These are phyloP conservation scores for Bergia sp. DNA, from an alignment of 92 coral and sea anemone species.

Conservation along the genomic window DNA sequence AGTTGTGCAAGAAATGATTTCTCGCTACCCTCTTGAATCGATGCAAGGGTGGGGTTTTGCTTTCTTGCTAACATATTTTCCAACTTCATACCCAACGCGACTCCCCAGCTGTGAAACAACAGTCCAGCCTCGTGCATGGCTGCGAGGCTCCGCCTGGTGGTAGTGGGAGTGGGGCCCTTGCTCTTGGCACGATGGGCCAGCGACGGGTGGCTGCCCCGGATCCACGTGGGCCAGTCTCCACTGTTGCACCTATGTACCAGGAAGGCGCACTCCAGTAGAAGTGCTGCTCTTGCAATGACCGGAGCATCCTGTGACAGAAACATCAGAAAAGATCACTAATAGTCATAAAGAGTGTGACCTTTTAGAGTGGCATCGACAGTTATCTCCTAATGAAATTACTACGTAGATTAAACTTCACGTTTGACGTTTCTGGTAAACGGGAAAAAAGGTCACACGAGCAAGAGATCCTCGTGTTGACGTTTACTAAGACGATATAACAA, in stretches of 20 bases:
- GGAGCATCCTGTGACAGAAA: slow-evolving; percentile 88
- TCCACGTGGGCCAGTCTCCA: slow-evolving; percentile 99
- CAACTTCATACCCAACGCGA: slow-evolving; percentile 88
- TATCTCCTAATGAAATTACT: no score
- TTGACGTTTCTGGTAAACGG: no score
- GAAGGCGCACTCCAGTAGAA: slow-evolving; percentile 87
- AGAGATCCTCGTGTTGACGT: no score
- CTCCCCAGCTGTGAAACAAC: slow-evolving; percentile 96
- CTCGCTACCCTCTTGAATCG: slow-evolving; percentile 73
- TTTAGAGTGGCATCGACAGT: no score
- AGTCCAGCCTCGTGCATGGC: slow-evolving; percentile 99
- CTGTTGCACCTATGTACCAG: slow-evolving; percentile 92
- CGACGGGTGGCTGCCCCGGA: slow-evolving; percentile 90
- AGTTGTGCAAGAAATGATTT: slow-evolving; percentile 35
- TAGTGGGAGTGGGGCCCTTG: slow-evolving; percentile 71
- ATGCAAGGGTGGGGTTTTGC: slow-evolving; percentile 56
- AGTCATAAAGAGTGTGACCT: no score
- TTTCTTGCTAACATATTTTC: slow-evolving; percentile 75
- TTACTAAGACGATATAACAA: no score
- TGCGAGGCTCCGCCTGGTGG: slow-evolving; percentile 90
- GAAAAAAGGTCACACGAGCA: no score
- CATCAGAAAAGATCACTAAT: no score
- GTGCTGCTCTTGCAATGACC: slow-evolving; percentile 88
- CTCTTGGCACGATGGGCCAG: slow-evolving; percentile 76
- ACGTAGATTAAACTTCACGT: no score